Evolutionary conservation across 1,140 invertebrate genomes (phyloP).

Genomic region (Heliconius hewitsoni): DNA sequence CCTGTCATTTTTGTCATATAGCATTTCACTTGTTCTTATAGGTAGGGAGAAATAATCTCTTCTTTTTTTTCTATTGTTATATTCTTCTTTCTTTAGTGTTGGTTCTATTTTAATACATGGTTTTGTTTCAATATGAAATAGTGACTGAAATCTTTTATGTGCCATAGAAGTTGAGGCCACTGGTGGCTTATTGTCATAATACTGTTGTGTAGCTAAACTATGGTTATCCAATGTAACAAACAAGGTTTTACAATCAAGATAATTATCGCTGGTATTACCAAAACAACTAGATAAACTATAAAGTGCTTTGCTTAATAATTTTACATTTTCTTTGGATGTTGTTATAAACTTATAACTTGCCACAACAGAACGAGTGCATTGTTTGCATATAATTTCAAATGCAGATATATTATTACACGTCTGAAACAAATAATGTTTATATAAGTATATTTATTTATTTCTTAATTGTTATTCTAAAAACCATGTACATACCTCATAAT

Average conservation of each 20-base stretch:
- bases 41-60: slow-evolving; percentile 33
- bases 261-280: slow-evolving; percentile 38
- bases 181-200: slow-evolving; percentile 48
- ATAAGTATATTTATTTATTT: neutral
- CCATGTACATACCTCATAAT: slow-evolving; percentile 46
- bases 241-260: slow-evolving; percentile 46
- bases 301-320: slow-evolving; percentile 45
- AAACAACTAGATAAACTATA: slow-evolving; percentile 46
- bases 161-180: slow-evolving; percentile 38
- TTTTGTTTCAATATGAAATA: slow-evolving; percentile 37
- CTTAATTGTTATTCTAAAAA: slow-evolving; percentile 15
- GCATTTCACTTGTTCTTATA: slow-evolving; percentile 57
- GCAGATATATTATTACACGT: slow-evolving; percentile 44
- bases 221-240: slow-evolving; percentile 53
- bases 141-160: slow-evolving; percentile 43
- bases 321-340: slow-evolving; percentile 45
- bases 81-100: slow-evolving; percentile 25
- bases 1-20: slow-evolving; percentile 52
- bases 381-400: slow-evolving; percentile 53
- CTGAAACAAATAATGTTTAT: slow-evolving; percentile 42
- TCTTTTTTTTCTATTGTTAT: slow-evolving; percentile 38
- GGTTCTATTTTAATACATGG: slow-evolving; percentile 22
- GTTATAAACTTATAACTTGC: slow-evolving; percentile 57
- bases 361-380: slow-evolving; percentile 51
- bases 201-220: slow-evolving; percentile 50